A percentile compares a stretch with the other conserved stretches of the same genome.
phyloP scores from a whole-genome alignment of 2,797 vertebrate genomes.

The Crocidura indochinensis region DNA sequence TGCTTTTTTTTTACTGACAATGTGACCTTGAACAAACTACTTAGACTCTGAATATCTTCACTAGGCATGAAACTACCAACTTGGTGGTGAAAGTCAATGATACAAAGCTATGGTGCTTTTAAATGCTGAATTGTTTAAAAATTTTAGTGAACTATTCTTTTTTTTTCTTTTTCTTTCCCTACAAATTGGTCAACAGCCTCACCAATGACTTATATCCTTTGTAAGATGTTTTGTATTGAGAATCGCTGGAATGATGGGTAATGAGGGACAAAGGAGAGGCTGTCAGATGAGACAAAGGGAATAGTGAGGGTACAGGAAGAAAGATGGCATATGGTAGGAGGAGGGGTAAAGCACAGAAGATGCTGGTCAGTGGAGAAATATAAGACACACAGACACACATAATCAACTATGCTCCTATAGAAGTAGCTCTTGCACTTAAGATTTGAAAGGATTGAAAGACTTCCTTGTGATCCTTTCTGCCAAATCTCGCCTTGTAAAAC shows the following conservation, averaged over 20 bases:
- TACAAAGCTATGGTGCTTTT: neutral
- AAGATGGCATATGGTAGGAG: constrained; percentile 82
- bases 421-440: neutral
- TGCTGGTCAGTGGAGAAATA: neutral
- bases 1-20: neutral
- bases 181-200: constrained; percentile 50
- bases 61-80: neutral
- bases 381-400: neutral
- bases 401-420: neutral
- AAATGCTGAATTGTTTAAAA: constrained; percentile 39
- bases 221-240: constrained; percentile 61
- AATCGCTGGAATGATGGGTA: constrained; percentile 60
- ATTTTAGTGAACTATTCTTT: neutral
- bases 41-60: neutral
- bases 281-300: constrained; percentile 80
- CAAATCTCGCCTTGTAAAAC: constrained; percentile 38
- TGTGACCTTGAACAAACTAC: neutral
- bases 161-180: constrained; percentile 6
- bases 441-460: neutral
- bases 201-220: constrained; percentile 31
- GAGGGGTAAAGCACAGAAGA: constrained; percentile 63
- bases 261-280: constrained; percentile 67
- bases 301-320: constrained; percentile 67
- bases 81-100: neutral
- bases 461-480: constrained; percentile 30